Evolutionary conservation across 2,888 invertebrate species (phyloP), one percentile per base, ranked within the genome.

Genomic region (Lottia scabra): DNA sequence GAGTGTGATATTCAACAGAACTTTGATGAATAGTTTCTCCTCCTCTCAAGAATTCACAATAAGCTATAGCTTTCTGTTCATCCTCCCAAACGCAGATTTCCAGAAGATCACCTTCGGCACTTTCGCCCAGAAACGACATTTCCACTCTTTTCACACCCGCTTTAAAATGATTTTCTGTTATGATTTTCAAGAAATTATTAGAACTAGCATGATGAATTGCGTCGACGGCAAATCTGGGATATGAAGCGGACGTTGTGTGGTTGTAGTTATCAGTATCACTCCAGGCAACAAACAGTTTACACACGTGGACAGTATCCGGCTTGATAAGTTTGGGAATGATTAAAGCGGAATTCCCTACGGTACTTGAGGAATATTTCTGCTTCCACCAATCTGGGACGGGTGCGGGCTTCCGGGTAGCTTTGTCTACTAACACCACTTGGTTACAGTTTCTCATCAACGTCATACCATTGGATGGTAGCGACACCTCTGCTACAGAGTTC

Each of bases 351-450:
- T 77, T 73, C 3, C 48, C 63, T 73, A 70, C 74, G 8, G 73
- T 81, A 26, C 75, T 70, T 56, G 73, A 68, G 0, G 74, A 75
- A 71, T 85, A 85, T 75, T 84, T 83, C n/a, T 78, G 72, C 44
- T 75, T 79, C 87, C 87, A 88, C 86, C 86, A 85, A 27, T 82
- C 84, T 6, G 86, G 84, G 23, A 86, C 71, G 0, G 82, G 76
- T 12, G 71, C 78, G 5, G 87, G 86, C 71, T 81, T 79, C 13
- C 87, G 75, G 2, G 85, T 83, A 15, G 68, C 30, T 66, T 76
- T 82, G 72, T 85, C 83, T 16, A 88, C 79, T 48, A 75, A 74
- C 0, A 87, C 87, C 6, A 85, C 80, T 72, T 85, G 85, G 64
- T 81, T 83, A 26, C 79, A 75, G 69, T 82, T 82, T 43, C 71